Evolutionary conservation across 2,113 vertebrate species (phyloP).

Genomic region (Ardeotis arabs): DNA sequence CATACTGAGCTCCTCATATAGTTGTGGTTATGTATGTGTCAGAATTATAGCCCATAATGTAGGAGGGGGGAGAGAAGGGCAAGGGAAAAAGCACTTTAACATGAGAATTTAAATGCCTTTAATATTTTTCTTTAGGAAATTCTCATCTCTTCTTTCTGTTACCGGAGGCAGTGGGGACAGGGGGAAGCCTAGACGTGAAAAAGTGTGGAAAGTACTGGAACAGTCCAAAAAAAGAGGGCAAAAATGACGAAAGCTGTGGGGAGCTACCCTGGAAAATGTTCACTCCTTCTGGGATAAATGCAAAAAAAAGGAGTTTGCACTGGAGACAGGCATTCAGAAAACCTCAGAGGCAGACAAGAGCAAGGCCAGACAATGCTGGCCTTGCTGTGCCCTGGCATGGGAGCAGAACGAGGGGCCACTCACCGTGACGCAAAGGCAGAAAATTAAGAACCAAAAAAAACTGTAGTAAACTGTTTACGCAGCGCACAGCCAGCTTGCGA

Average conservation of each 20-base stretch:
- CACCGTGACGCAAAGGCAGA: neutral
- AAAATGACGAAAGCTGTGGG: neutral
- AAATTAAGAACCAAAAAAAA: neutral
- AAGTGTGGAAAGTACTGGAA: neutral
- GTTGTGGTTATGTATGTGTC: neutral
- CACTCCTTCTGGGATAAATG: neutral
- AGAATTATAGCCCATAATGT: neutral
- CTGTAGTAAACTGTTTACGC: neutral
- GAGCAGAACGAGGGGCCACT: neutral
- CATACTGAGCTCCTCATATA: neutral
- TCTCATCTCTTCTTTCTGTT: neutral
- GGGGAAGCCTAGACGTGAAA: neutral
- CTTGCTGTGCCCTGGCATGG: neutral
- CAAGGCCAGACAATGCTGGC: neutral
- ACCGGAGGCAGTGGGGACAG: neutral
- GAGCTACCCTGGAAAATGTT: neutral
- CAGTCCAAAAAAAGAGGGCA: neutral
- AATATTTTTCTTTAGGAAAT: neutral
- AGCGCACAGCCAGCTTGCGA: neutral
- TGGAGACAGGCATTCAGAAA: neutral
- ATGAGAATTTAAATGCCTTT: neutral
- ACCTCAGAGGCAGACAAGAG: neutral
- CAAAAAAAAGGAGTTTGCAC: neutral
- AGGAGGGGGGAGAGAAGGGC: neutral
- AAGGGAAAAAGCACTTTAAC: neutral